These are phyloP conservation scores for Gnatocerus cornutus DNA, from an alignment of 2,888 invertebrate genomes.

Conservation along the genomic window DNA sequence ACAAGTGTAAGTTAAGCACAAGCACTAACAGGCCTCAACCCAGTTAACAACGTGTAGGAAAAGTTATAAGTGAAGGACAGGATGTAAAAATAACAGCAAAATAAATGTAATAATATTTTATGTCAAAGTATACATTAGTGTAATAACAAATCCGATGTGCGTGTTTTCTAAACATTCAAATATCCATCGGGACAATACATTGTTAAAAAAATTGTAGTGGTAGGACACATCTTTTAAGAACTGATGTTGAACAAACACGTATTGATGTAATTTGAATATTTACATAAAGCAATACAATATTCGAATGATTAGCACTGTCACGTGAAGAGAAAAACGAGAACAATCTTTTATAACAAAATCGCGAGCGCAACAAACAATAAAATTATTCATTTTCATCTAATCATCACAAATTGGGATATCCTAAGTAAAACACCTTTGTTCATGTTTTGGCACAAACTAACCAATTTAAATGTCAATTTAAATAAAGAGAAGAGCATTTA, in stretches of 20 bases:
- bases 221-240: constrained; percentile 34
- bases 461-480: constrained; percentile 21
- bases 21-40: constrained; percentile 37
- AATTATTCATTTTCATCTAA: constrained; percentile 21
- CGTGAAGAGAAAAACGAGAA: constrained; percentile 36
- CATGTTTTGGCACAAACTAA: constrained; percentile 46
- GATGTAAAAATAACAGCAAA: constrained; percentile 52
- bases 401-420: constrained; percentile 32
- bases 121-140: constrained; percentile 52
- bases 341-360: constrained; percentile 31
- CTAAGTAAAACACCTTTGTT: constrained; percentile 28
- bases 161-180: constrained; percentile 42
- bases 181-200: constrained; percentile 40
- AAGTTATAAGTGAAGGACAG: constrained; percentile 39
- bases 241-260: background rate
- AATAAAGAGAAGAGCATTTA: constrained; percentile 17
- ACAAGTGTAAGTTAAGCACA: constrained; percentile 28
- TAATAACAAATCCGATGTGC: constrained; percentile 47
- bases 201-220: constrained; percentile 34
- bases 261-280: constrained; percentile 11
- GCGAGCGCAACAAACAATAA: constrained; percentile 33
- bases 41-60: constrained; percentile 27
- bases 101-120: constrained; percentile 53
- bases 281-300: constrained; percentile 21
- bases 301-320: constrained; percentile 23